A percentile compares a stretch with the other conserved stretches of the same genome.
These are phyloP conservation scores for Malacosoma neustria DNA, from an alignment of 2,888 invertebrate genomes.

Conservation along the genomic window DNA sequence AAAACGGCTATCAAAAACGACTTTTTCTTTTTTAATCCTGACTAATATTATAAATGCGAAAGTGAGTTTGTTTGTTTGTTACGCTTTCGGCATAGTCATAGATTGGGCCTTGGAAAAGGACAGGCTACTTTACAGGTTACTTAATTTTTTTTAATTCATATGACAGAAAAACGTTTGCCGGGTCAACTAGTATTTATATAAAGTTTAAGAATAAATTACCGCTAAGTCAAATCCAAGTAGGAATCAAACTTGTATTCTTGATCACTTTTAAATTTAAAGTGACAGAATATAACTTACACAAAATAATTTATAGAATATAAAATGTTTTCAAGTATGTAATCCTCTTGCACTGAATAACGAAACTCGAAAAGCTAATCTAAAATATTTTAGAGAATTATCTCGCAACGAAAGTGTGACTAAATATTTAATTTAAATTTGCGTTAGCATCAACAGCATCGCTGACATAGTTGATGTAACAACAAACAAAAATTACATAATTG, in stretches of 20 bases:
- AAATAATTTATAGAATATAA: too few species aligned
- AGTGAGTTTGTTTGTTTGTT: too few species aligned
- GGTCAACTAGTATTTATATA: slow-evolving; percentile 2
- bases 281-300: too few species aligned
- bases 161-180: not conserved
- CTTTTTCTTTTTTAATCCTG: too few species aligned
- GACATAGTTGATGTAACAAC: not conserved
- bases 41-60: too few species aligned
- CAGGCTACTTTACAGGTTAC: not conserved
- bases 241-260: too few species aligned
- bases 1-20: too few species aligned
- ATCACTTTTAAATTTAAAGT: too few species aligned
- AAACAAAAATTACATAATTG: not conserved
- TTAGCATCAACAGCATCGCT: not conserved
- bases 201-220: slow-evolving; percentile 5
- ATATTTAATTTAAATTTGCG: not conserved
- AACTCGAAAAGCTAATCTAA: too few species aligned
- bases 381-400: not conserved
- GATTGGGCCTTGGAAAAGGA: not conserved
- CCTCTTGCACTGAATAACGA: too few species aligned
- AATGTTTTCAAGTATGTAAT: slow-evolving; percentile 1
- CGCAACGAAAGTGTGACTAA: not conserved
- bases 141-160: not conserved
- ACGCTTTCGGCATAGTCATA: too few species aligned
- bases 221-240: too few species aligned